Base-by-base conservation (phyloP, 2,797 vertebrate genomes). In the Coregonus sp. region DNA sequence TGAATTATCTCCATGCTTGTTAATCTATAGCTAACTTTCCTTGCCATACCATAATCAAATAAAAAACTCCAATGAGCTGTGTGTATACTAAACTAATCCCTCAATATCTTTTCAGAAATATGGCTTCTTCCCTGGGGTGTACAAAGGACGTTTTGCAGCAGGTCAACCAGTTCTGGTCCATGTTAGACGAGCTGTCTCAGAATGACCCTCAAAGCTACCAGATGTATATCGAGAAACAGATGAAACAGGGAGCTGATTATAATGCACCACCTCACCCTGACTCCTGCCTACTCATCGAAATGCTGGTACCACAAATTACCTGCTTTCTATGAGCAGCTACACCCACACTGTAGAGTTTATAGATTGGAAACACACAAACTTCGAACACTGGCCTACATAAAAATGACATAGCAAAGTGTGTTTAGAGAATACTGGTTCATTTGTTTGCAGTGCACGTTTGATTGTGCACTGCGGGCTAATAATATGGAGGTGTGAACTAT, bases 171-270 rank as follows among this genome's bases (percentile, higher is more conserved):
- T 76, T 97, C 12, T 97, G 96, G 96, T 94, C 90, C 33, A 92
- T 97, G 85, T 76, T 98, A 86, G 96, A 97, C 73, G 95, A 96
- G 2, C 91, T 98, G 37, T 94, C 90, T 37, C 80, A 94, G 69
- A 94, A 75, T 72, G 91, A 94, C 75, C 96, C 95, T 0, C 85
- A 90, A 29, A 86, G 87, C 4, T 98, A 98, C 78, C 82, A 84
- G 56, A 92, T 33, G 14, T 93, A 97, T 31, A 94, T 97, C 3
- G 86, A 93, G 40, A 92, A 89, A 20, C 94, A 96, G 25, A 75
- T 96, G 68, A 89, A 89, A 71, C 91, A 94, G 1, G 93, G 93
- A 25, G 87, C 86, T 2, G 86, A 91, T 0, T 78, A 88, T 75
- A 86, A 12, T 0, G 66, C 89, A 0, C 81, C 88, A 0, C 95